Percentiles rank a stretch among this genome's conserved stretches.
Evolutionary conservation across 2,113 vertebrate genomes (phyloP).

Genomic region (Pogonocichla stellata): DNA sequence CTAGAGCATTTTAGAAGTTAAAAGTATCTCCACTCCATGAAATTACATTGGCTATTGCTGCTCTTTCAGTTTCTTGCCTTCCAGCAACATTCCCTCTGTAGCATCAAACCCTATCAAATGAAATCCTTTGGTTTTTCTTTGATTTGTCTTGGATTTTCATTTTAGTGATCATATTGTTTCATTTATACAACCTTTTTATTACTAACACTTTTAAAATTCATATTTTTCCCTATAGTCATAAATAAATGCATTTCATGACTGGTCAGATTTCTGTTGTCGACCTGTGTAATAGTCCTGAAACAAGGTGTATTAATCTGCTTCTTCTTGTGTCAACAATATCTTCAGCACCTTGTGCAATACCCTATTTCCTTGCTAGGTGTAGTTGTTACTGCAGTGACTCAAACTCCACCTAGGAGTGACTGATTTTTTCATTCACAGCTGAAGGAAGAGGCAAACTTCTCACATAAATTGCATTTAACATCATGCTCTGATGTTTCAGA

Average conservation of each 20-base stretch:
- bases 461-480: background rate
- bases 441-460: background rate
- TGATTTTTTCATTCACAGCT: background rate
- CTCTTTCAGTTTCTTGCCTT: background rate
- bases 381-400: background rate
- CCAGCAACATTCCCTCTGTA: background rate
- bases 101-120: background rate
- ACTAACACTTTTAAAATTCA: background rate
- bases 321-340: background rate
- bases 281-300: background rate
- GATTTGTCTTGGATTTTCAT: background rate
- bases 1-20: background rate
- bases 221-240: background rate
- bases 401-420: background rate
- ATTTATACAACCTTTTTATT: background rate
- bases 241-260: background rate
- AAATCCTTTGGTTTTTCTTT: background rate
- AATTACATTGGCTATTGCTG: rapidly evolving
- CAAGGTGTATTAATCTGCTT: background rate
- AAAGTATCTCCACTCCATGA: background rate
- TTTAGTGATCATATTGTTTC: background rate
- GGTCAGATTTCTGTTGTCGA: background rate
- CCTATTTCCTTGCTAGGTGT: background rate
- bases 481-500: background rate
- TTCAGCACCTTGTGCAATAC: background rate